Conservation (phyloP, 2,888 invertebrate species). For the Silvanus unidentatus region DNA sequence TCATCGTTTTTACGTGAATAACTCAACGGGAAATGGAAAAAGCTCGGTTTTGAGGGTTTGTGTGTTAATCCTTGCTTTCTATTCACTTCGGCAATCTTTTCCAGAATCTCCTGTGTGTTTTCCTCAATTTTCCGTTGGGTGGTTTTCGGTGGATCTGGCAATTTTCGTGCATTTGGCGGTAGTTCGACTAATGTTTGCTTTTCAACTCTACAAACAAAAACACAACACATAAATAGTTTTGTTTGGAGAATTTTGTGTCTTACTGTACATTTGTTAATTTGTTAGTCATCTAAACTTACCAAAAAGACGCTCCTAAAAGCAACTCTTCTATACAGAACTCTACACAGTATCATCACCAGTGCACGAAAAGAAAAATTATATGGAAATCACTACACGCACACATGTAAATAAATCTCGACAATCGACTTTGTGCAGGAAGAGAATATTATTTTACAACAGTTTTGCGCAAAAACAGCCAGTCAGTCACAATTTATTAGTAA, state of each 20-base stretch:
- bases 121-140: conserved; percentile 20
- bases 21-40: conserved; percentile 30
- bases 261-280: no score
- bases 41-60: conserved; percentile 26
- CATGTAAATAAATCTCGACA: conserved; percentile 1
- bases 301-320: conserved; percentile 9
- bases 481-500: conserved; percentile 24
- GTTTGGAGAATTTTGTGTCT: no score
- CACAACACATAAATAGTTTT: not conserved
- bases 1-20: conserved; percentile 25
- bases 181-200: conserved; percentile 15
- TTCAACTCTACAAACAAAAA: conserved; percentile 20
- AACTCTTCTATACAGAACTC: conserved; percentile 5
- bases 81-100: conserved; percentile 54
- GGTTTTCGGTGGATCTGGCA: not conserved
- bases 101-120: conserved; percentile 48
- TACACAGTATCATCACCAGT: not conserved
- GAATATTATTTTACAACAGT: conserved; percentile 9
- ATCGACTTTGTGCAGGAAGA: not conserved
- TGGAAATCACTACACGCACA: conserved; percentile 1
- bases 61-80: conserved; percentile 43
- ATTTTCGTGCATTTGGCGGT: not conserved
- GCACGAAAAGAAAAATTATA: not conserved
- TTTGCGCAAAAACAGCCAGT: conserved; percentile 4
- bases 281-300: conserved; percentile 29